Conservation (phyloP, 2,113 vertebrate genomes). For the Gambusia affinis region DNA sequence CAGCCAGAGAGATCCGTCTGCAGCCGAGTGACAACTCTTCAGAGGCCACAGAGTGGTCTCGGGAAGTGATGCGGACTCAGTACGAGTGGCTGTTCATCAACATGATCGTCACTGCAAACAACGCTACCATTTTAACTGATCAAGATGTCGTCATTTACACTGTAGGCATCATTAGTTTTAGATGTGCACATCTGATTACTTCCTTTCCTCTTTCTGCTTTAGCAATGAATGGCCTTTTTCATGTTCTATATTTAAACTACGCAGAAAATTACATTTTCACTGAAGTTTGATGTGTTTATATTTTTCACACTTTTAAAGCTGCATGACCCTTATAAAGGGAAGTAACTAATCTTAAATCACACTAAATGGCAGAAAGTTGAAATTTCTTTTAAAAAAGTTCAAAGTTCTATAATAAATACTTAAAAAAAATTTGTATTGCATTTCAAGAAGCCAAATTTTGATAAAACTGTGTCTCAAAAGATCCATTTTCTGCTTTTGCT, state of each 20-base stretch:
- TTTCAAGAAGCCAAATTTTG: not conserved
- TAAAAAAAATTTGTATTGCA: not conserved
- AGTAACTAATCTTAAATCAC: not conserved
- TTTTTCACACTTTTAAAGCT: too few species aligned
- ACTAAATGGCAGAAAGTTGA: too few species aligned
- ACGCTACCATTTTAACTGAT: not conserved
- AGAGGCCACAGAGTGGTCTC: conserved; percentile 42
- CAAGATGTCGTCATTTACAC: conserved; percentile 56
- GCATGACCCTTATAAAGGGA: not conserved
- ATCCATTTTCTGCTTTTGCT: not conserved
- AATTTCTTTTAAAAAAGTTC: too few species aligned
- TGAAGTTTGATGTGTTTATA: too few species aligned
- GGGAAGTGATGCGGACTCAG: conserved; percentile 44
- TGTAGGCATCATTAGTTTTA: conserved; percentile 19
- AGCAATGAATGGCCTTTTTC: not conserved
- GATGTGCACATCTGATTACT: not conserved
- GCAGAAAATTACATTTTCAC: not conserved
- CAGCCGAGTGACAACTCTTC: conserved; percentile 40
- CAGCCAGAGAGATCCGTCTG: conserved; percentile 55
- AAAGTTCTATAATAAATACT: not conserved
- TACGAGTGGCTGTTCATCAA: conserved; percentile 66
- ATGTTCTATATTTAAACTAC: not conserved
- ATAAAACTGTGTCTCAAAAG: not conserved
- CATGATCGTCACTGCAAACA: conserved; percentile 33
- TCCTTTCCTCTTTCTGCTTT: not conserved